These are phyloP conservation scores for Baccha elongata DNA, from an alignment of 2,888 invertebrate genomes.

Conservation along the genomic window DNA sequence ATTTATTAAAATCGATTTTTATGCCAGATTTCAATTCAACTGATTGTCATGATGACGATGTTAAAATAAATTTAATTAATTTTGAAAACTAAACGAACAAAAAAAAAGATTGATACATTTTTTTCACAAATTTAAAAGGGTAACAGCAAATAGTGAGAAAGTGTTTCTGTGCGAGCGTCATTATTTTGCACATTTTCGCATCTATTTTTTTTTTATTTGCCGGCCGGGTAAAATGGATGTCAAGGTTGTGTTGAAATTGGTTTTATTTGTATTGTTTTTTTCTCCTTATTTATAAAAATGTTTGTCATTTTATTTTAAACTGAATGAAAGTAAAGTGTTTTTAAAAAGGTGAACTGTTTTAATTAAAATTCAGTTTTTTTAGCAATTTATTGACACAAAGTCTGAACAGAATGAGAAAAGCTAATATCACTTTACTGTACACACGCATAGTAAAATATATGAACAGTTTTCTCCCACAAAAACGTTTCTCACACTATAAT, in stretches of 20 bases:
- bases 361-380: background rate
- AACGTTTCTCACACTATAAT: no score
- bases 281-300: no score
- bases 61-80: background rate
- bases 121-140: no score
- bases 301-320: constrained; percentile 14
- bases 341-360: background rate
- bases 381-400: constrained; percentile 18
- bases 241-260: constrained; percentile 21
- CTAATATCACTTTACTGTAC: no score
- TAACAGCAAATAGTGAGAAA: background rate
- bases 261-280: constrained; percentile 21
- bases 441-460: no score
- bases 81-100: background rate
- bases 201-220: constrained; percentile 11
- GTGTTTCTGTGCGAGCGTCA: background rate
- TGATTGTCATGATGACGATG: background rate
- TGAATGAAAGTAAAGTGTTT: background rate
- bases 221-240: constrained; percentile 11
- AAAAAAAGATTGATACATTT: no score
- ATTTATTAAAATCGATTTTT: background rate
- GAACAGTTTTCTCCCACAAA: no score
- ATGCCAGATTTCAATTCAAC: background rate
- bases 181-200: background rate
- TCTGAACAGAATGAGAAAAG: constrained; percentile 17